These are phyloP conservation scores for Ramphastos sulfuratus DNA, from an alignment of 2,113 vertebrate species.

Conservation along the genomic window DNA sequence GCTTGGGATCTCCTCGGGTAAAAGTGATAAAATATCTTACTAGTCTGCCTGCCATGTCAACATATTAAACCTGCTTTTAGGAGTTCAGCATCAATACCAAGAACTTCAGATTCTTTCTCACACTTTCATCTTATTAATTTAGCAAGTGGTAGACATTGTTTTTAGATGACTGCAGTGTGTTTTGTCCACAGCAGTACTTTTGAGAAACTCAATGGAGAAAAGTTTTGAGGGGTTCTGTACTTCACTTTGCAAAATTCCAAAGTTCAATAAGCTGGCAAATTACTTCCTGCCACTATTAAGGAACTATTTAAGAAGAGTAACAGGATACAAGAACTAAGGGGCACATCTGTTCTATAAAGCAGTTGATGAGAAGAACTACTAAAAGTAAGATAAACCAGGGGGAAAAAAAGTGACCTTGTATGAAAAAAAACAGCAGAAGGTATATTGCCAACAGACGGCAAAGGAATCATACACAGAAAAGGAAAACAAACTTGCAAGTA, in stretches of 20 bases:
- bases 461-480: constrained; percentile 30
- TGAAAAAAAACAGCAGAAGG: constrained; percentile 24
- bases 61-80: background rate
- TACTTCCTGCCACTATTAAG: background rate
- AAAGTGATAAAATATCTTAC: background rate
- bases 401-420: constrained; percentile 1
- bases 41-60: background rate
- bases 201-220: background rate
- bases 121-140: background rate
- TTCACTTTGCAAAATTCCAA: background rate
- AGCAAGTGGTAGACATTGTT: background rate
- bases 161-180: background rate
- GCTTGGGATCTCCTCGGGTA: background rate
- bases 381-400: background rate
- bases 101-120: background rate
- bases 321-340: background rate
- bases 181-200: background rate
- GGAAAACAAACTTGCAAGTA: constrained; percentile 54
- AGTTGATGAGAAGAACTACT: background rate
- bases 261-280: background rate
- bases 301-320: background rate
- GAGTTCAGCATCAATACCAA: background rate
- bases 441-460: constrained; percentile 52
- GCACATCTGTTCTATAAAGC: constrained; percentile 21
- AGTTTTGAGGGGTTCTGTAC: background rate